Conservation (phyloP, 2,113 vertebrate species). For the Tachysurus vachellii region DNA sequence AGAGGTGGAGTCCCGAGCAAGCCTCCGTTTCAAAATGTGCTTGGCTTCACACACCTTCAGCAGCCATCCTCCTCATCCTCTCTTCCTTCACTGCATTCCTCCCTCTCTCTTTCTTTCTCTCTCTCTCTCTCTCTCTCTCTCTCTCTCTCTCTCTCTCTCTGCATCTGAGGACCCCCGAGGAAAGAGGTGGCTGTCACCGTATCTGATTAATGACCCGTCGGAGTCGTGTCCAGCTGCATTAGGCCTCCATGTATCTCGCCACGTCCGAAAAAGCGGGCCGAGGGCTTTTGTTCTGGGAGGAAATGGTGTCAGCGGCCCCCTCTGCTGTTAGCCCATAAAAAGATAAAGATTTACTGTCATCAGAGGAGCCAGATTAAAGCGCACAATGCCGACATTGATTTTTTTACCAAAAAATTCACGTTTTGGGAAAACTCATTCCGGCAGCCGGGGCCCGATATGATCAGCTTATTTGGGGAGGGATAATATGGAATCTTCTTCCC, state of each 20-base stretch:
- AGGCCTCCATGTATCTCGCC: slow-evolving; percentile 98
- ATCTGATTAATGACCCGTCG: slow-evolving; percentile 99
- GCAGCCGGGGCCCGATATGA: slow-evolving; percentile 94
- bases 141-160: slow-evolving; percentile 53
- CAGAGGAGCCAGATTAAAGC: slow-evolving; percentile 97
- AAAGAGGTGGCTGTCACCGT: slow-evolving; percentile 90
- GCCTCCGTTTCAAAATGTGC: neutral
- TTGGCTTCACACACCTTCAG: neutral
- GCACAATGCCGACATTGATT: slow-evolving; percentile 99
- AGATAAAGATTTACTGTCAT: slow-evolving; percentile 99
- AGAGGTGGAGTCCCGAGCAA: slow-evolving; percentile 5
- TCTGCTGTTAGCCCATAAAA: slow-evolving; percentile 98
- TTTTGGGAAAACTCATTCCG: slow-evolving; percentile 99
- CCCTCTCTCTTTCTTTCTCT: slow-evolving; percentile 25
- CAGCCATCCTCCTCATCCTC: neutral
- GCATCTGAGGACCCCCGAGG: slow-evolving; percentile 68
- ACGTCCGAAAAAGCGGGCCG: slow-evolving; percentile 84
- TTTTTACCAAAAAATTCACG: slow-evolving; percentile 99
- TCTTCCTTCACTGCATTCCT: neutral
- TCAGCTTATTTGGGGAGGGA: slow-evolving; percentile 99
- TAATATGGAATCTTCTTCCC: slow-evolving; percentile 99
- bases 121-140: slow-evolving; percentile 42
- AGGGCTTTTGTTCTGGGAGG: slow-evolving; percentile 98
- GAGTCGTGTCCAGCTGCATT: slow-evolving; percentile 99
- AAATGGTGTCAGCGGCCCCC: slow-evolving; percentile 99